Percentiles rank a stretch among this genome's conserved stretches.
Conservation (phyloP, 1,140 invertebrate species). For the Pachyrhynchus sulphureomaculatus region DNA sequence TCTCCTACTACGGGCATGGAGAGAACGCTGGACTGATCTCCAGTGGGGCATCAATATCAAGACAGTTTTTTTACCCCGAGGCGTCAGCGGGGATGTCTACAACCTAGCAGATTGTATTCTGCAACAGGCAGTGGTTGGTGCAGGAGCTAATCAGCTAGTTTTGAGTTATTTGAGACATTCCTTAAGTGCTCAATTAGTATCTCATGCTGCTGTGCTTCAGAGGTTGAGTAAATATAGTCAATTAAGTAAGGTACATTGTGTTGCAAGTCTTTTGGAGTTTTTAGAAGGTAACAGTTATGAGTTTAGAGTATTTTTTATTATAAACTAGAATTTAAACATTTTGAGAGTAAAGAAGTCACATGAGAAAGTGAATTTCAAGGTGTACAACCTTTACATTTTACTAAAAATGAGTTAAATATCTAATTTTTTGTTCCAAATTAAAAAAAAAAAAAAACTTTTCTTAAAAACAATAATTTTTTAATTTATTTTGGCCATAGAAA, state of each 20-base stretch:
- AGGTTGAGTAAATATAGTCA: constrained; percentile 88
- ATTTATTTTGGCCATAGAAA: too few relatives aligned
- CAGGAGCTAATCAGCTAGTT: constrained; percentile 86
- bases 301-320: too few relatives aligned
- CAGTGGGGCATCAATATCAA: constrained; percentile 96
- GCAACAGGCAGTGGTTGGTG: constrained; percentile 88
- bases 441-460: too few relatives aligned
- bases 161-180: constrained; percentile 92
- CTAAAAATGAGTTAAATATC: too few relatives aligned
- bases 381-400: too few relatives aligned
- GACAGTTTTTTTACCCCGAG: constrained; percentile 75
- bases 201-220: constrained; percentile 84
- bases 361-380: too few relatives aligned
- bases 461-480: too few relatives aligned
- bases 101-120: constrained; percentile 90
- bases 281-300: too few relatives aligned
- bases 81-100: constrained; percentile 88
- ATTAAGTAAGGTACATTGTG: constrained; percentile 85
- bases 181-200: constrained; percentile 84
- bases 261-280: constrained; percentile 81
- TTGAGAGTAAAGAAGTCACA: too few relatives aligned
- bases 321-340: too few relatives aligned
- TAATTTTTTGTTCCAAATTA: too few relatives aligned
- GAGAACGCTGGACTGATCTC: constrained; percentile 90
- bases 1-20: constrained; percentile 84